Evolutionary conservation across 2,113 vertebrate genomes (phyloP), one percentile per base, ranked within the genome.

Genomic region (Notothenia rossii): DNA sequence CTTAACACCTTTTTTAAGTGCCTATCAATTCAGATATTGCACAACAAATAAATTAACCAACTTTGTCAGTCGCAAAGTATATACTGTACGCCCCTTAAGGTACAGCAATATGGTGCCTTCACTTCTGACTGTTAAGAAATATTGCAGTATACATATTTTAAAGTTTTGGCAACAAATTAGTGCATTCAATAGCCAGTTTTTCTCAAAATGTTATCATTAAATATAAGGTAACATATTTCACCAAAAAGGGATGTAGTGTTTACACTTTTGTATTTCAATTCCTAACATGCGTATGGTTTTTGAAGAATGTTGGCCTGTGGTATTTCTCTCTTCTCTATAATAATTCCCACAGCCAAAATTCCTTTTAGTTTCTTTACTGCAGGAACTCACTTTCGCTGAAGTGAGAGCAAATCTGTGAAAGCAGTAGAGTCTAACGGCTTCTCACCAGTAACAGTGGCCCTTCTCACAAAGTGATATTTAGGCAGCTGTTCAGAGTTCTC

Each of bases 401-500:
- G 55, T 20, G 25, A 60, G 54, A 82, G 54, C 13, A 75, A 70
- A 77, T 49, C 60, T 72, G 80, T 71, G 58, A 65, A 66, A 75
- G 53, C 77, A 69, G 33, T 20, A 20, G 22, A 69, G 10, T 1
- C 40, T 4, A 29, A 15, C 22, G 51, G 7, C 15, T 13, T 2
- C 54, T 12, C 50, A 87, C 43, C 72, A 25, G 66, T 8, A 53
- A 17, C 43, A 63, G 43, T 25, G 66, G 75, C 79, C 65, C 61
- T 46, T 13, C 71, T 67, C 51, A 18, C 50, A 56, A 5, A 56
- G 56, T 11, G 51, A 54, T 68, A 71, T 86, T 84, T 76, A 69
- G 66, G 83, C 78, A 84, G 75, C 73, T 81, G 78, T 59, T 81
- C 74, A 59, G 33, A 62, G 59, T 81, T 76, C 78, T 74, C 64